These are phyloP conservation scores for Phengaris arion DNA, from an alignment of 2,888 invertebrate genomes.

Conservation along the genomic window DNA sequence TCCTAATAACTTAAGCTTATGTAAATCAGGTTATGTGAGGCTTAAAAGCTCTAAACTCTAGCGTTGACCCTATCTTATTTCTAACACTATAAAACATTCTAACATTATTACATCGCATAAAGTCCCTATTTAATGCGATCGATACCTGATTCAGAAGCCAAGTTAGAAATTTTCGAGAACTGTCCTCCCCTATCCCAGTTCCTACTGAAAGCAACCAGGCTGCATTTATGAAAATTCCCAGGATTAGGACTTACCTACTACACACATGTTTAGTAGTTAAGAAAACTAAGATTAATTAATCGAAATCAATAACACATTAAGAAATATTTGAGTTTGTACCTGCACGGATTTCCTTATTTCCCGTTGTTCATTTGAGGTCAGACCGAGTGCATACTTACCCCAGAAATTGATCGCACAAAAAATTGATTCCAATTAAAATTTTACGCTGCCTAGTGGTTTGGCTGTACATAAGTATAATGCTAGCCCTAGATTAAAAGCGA, in stretches of 20 bases:
- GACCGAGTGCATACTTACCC: constrained; percentile 32
- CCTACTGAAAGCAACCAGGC: background rate
- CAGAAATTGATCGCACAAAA: constrained; percentile 50
- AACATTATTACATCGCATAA: no score
- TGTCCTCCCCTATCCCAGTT: background rate
- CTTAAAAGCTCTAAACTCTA: no score
- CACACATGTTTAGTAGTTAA: no score
- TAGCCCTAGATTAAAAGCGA: constrained; percentile 45
- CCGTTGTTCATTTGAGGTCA: constrained; percentile 19
- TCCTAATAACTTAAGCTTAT: no score
- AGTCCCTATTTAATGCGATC: background rate
- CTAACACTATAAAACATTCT: no score
- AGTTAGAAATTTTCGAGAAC: background rate
- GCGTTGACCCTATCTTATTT: no score
- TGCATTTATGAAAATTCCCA: background rate
- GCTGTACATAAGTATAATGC: constrained; percentile 50
- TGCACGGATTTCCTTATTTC: background rate
- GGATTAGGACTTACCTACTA: background rate
- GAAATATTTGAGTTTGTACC: background rate
- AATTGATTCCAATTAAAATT: constrained; percentile 71
- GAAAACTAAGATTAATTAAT: background rate
- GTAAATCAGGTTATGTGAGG: no score
- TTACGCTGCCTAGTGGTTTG: constrained; percentile 51
- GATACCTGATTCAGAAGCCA: background rate
- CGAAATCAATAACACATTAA: constrained; percentile 2